phyloP scores from a whole-genome alignment of 1,140 invertebrate genomes.

The Hyposmocoma kahamanoa region DNA sequence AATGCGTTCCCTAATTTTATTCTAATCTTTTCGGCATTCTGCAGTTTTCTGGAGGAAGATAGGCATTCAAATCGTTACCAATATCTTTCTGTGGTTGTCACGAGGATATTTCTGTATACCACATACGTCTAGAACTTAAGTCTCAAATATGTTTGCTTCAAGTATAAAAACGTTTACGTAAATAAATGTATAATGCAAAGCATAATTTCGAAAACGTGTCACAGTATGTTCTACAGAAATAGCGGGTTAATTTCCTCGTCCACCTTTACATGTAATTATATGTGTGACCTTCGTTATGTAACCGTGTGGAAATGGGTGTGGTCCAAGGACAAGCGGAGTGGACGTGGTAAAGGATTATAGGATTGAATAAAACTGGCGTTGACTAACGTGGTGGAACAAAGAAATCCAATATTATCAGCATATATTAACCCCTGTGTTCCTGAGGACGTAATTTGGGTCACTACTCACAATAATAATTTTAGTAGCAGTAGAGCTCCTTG shows the following conservation, averaged over 20 bases:
- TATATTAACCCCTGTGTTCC: background rate
- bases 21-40: too few species aligned
- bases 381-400: background rate
- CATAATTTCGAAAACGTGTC: slow-evolving; percentile 30
- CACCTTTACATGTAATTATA: too few species aligned
- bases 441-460: background rate
- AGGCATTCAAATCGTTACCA: too few species aligned
- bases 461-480: background rate
- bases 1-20: too few species aligned
- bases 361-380: background rate
- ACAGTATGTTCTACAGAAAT: slow-evolving; percentile 38
- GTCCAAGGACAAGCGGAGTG: slow-evolving; percentile 33
- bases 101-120: background rate
- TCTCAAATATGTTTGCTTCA: background rate
- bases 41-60: too few species aligned
- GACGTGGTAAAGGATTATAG: background rate
- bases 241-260: slow-evolving; percentile 42
- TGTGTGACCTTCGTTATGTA: slow-evolving; percentile 51
- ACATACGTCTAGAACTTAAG: too few species aligned
- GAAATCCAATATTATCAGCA: background rate
- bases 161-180: background rate
- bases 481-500: too few species aligned
- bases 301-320: slow-evolving; percentile 38
- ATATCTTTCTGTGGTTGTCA: too few species aligned
- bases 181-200: background rate